phyloP scores from a whole-genome alignment of 30 jellyfish, hydroid and myxozoan species.

The Hydractinia symbiolongicarpus region DNA sequence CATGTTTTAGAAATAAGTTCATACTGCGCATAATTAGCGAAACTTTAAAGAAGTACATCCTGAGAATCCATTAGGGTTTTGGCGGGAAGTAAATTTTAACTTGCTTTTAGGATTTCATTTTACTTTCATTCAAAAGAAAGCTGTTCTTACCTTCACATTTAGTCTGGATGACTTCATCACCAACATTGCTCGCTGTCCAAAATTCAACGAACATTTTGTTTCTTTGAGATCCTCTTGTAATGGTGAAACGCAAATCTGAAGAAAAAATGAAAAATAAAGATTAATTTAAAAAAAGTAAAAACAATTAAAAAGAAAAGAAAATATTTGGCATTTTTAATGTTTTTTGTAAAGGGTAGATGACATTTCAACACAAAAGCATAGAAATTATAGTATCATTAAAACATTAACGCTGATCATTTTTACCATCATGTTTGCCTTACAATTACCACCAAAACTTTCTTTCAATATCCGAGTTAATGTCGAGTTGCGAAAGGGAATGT shows the following conservation, averaged over 20 bases:
- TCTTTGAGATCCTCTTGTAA: conserved; percentile 51
- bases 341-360: not conserved
- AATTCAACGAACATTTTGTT: conserved; percentile 89
- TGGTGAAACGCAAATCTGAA: conserved; percentile 86
- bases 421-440: conserved; percentile 89
- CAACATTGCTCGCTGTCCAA: conserved; percentile 94
- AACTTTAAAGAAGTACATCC: too few species aligned
- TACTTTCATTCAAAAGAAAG: too few species aligned
- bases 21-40: too few species aligned
- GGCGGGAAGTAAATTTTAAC: too few species aligned
- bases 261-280: not conserved
- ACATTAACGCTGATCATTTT: not conserved
- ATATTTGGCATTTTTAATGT: not conserved
- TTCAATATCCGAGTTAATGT: conserved; percentile 73
- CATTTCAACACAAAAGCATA: not conserved
- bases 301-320: not conserved
- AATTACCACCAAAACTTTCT: conserved; percentile 89
- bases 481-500: conserved; percentile 89
- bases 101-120: too few species aligned
- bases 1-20: too few species aligned
- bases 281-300: not conserved
- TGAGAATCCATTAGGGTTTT: too few species aligned
- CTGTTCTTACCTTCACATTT: too few species aligned
- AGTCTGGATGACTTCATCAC: conserved; percentile 6
- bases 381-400: too few species aligned